phyloP scores from a whole-genome alignment of 2,797 vertebrate species.

The Coranthus polyacanthus region DNA sequence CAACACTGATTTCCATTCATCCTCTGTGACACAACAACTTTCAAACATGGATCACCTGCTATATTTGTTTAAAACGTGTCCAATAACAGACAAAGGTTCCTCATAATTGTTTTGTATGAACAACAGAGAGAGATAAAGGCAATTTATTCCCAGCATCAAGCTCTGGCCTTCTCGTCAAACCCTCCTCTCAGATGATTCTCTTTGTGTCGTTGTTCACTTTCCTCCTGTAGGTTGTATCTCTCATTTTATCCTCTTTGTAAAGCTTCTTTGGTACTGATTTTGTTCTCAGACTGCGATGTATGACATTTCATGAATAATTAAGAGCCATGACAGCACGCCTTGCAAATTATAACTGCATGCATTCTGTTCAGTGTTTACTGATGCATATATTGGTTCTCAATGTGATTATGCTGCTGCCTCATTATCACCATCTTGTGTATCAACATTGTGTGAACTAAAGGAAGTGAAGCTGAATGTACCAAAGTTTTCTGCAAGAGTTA shows the following conservation, averaged over 20 bases:
- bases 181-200: conserved; percentile 73
- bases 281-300: conserved; percentile 57
- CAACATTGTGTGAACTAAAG: conserved; percentile 55
- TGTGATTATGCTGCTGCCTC: conserved; percentile 58
- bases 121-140: conserved; percentile 78
- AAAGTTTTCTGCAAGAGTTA: conserved; percentile 40
- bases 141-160: conserved; percentile 47
- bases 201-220: conserved; percentile 69
- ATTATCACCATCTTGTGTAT: conserved; percentile 47
- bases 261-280: conserved; percentile 66
- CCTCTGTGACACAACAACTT: conserved; percentile 53
- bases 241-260: conserved; percentile 48
- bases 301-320: conserved; percentile 74
- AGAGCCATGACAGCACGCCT: conserved; percentile 60
- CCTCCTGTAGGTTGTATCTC: conserved; percentile 34
- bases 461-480: conserved; percentile 67
- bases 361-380: conserved; percentile 53
- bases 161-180: conserved; percentile 41
- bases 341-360: conserved; percentile 61
- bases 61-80: conserved; percentile 46
- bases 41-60: conserved; percentile 62
- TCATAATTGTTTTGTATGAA: conserved; percentile 56
- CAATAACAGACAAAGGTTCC: conserved; percentile 60
- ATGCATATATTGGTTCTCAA: conserved; percentile 57
- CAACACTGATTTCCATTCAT: conserved; percentile 48